These are phyloP conservation scores for Metridium senile DNA, from an alignment of 92 coral and sea anemone species.

Conservation along the genomic window DNA sequence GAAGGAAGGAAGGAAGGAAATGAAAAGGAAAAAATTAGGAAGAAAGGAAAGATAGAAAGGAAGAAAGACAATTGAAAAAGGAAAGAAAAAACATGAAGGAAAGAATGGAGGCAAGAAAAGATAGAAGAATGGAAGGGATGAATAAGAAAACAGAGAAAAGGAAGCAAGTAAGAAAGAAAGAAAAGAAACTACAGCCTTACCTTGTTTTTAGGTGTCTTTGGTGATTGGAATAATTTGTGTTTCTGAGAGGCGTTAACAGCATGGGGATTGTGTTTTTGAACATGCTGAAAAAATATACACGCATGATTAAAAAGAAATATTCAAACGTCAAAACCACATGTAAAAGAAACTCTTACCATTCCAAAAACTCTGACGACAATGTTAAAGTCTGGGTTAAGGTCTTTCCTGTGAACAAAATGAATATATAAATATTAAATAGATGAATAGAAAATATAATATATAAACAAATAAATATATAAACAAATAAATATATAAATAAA, in stretches of 20 bases:
- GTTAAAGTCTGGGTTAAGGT: slow-evolving; percentile 76
- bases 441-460: neutral
- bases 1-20: neutral
- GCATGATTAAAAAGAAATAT: neutral
- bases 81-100: neutral
- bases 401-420: slow-evolving; percentile 54
- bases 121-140: no score
- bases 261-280: slow-evolving; percentile 48
- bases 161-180: neutral
- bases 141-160: no score
- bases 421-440: neutral
- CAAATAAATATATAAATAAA: no score
- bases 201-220: slow-evolving; percentile 73
- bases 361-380: slow-evolving; percentile 74
- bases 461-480: neutral
- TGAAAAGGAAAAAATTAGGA: neutral
- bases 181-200: slow-evolving; percentile 3
- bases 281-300: slow-evolving; percentile 53
- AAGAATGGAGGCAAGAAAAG: neutral
- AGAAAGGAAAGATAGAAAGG: neutral
- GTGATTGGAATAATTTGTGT: slow-evolving; percentile 79
- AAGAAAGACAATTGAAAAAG: neutral
- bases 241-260: slow-evolving; percentile 52
- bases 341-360: slow-evolving; percentile 59
- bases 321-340: neutral